phyloP scores from a whole-genome alignment of 1,140 invertebrate species.

The Pseudomyrmex dendroicus region DNA sequence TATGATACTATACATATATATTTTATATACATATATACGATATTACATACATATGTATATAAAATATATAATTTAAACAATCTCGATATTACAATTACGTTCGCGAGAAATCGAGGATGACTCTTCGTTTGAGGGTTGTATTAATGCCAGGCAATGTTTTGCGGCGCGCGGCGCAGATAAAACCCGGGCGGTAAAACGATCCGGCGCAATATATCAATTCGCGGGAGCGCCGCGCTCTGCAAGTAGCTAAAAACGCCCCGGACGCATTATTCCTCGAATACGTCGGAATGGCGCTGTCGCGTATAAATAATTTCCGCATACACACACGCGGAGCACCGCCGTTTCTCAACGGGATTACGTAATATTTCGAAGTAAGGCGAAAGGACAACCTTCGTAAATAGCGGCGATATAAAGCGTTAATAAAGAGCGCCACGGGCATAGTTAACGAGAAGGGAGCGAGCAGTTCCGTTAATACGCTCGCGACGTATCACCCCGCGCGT shows the following conservation, averaged over 20 bases:
- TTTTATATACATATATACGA: too few species aligned
- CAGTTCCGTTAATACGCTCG: constrained; percentile 51
- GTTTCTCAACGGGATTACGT: constrained; percentile 55
- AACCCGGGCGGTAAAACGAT: constrained; percentile 54
- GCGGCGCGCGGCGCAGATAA: constrained; percentile 30
- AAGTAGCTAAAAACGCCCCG: constrained; percentile 52
- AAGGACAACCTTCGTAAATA: constrained; percentile 50
- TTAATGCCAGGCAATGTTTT: constrained; percentile 50
- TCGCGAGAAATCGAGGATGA: constrained; percentile 10
- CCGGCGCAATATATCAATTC: constrained; percentile 54
- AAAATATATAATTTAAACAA: not conserved
- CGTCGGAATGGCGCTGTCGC: constrained; percentile 46
- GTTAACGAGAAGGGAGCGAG: constrained; percentile 51
- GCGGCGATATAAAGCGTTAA: constrained; percentile 50
- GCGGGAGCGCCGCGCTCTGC: constrained; percentile 36
- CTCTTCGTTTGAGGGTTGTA: constrained; percentile 34
- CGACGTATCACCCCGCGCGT: constrained; percentile 26
- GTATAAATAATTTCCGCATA: constrained; percentile 54
- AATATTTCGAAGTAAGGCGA: constrained; percentile 59
- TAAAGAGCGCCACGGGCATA: constrained; percentile 43
- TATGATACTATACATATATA: too few species aligned
- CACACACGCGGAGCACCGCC: not conserved
- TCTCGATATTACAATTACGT: not conserved
- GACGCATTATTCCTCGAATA: constrained; percentile 56
- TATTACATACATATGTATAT: too few species aligned